Percentiles rank a stretch among this genome's conserved stretches.
These are phyloP conservation scores for Hylaeus anthracinus DNA, from an alignment of 1,140 invertebrate species.

Conservation along the genomic window DNA sequence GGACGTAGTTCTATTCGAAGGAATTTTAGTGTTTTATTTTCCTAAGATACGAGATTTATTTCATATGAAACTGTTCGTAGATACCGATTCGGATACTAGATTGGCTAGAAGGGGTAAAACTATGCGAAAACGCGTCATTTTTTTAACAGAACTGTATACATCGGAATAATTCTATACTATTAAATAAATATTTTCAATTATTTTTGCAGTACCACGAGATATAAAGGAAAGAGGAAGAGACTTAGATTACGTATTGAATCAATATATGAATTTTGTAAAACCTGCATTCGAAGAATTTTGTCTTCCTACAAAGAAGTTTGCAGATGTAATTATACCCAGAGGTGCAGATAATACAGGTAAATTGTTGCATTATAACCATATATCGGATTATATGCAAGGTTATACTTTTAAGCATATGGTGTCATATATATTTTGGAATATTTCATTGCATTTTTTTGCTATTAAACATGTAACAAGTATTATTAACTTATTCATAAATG, in stretches of 20 bases:
- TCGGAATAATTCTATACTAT: not conserved
- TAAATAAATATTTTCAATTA: slow-evolving; percentile 39
- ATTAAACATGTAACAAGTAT: slow-evolving; percentile 12
- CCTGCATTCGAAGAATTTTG: slow-evolving; percentile 99
- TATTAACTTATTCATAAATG: slow-evolving; percentile 28
- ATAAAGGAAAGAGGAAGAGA: slow-evolving; percentile 96
- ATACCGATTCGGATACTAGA: slow-evolving; percentile 98
- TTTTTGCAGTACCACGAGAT: slow-evolving; percentile 91
- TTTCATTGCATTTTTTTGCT: slow-evolving; percentile 16
- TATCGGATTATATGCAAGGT: not conserved
- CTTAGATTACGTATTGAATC: slow-evolving; percentile 95
- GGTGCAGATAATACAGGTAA: slow-evolving; percentile 98
- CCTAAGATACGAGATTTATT: slow-evolving; percentile 96
- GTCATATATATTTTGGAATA: slow-evolving; percentile 24
- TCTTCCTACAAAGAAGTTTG: slow-evolving; percentile 99
- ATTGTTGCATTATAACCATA: slow-evolving; percentile 50
- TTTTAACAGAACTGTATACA: not conserved
- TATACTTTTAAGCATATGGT: not conserved
- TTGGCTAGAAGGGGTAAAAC: slow-evolving; percentile 93
- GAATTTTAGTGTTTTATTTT: slow-evolving; percentile 99
- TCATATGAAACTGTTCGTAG: slow-evolving; percentile 99
- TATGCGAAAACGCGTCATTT: not conserved
- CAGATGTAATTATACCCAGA: slow-evolving; percentile 98
- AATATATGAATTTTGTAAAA: slow-evolving; percentile 99
- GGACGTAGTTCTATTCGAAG: slow-evolving; percentile 98